These are phyloP conservation scores for Drepanosiphum platanoidis DNA, from an alignment of 2,888 invertebrate species.

Conservation along the genomic window DNA sequence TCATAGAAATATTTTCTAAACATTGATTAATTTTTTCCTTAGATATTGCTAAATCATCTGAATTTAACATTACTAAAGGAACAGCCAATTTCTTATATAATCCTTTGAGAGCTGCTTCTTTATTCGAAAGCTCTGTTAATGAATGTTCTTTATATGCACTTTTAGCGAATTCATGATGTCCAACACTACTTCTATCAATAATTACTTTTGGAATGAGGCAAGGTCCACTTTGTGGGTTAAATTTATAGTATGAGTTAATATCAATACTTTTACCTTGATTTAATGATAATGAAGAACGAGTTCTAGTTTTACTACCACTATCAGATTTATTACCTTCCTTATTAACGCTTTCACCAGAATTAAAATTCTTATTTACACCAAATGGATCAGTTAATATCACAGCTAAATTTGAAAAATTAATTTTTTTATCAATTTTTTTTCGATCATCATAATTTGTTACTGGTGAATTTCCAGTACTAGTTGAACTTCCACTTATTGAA, in stretches of 20 bases:
- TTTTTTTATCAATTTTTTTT: background rate
- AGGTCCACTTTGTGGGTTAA: background rate
- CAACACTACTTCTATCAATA: too few species aligned
- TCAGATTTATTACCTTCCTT: too few species aligned
- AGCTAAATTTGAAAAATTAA: background rate
- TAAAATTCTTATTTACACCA: background rate
- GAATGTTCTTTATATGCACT: too few species aligned
- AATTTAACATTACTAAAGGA: background rate
- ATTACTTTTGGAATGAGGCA: background rate
- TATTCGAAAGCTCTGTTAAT: too few species aligned
- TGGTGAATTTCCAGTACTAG: too few species aligned
- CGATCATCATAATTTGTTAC: background rate
- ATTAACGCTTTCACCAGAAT: background rate
- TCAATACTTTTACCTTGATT: background rate
- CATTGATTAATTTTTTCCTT: background rate
- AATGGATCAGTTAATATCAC: background rate
- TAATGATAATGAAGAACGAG: conserved; percentile 17
- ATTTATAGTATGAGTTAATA: background rate
- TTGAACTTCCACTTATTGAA: background rate
- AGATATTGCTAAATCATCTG: background rate
- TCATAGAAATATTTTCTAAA: background rate
- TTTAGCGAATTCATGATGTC: too few species aligned
- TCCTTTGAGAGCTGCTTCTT: background rate
- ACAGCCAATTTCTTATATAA: background rate
- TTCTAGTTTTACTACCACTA: conserved; percentile 4